Percentiles rank a stretch among this genome's conserved stretches.
These are phyloP conservation scores for Nibea coibor DNA, from an alignment of 2,113 vertebrate genomes.

Conservation along the genomic window DNA sequence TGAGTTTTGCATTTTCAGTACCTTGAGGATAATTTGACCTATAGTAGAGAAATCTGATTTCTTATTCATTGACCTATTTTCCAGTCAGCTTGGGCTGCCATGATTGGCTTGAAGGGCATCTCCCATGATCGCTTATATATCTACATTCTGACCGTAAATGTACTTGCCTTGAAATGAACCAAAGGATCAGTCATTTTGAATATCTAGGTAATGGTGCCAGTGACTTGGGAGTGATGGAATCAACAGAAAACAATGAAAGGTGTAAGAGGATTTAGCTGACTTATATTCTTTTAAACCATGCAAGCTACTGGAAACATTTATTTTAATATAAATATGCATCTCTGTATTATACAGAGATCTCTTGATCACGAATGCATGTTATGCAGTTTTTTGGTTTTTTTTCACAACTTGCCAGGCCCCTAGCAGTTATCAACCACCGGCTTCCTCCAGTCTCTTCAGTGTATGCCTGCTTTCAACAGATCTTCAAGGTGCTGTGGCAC, in stretches of 20 bases:
- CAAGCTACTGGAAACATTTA: neutral
- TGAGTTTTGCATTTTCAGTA: no score
- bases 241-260: neutral
- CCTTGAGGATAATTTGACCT: neutral
- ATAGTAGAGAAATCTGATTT: neutral
- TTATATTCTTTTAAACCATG: neutral
- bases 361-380: no score
- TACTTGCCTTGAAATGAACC: neutral
- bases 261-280: neutral
- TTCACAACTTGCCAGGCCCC: no score
- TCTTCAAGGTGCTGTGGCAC: no score
- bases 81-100: neutral
- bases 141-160: neutral
- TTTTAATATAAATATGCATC: no score
- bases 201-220: neutral
- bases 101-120: neutral
- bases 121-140: no score
- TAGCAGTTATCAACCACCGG: no score
- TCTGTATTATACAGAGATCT: no score
- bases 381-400: no score
- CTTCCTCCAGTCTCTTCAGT: no score
- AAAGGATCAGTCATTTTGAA: neutral
- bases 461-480: no score
- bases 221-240: neutral
- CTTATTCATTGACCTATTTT: neutral